Base-by-base conservation (phyloP, 23 tunicate species). In the Phallusia fumigata region DNA sequence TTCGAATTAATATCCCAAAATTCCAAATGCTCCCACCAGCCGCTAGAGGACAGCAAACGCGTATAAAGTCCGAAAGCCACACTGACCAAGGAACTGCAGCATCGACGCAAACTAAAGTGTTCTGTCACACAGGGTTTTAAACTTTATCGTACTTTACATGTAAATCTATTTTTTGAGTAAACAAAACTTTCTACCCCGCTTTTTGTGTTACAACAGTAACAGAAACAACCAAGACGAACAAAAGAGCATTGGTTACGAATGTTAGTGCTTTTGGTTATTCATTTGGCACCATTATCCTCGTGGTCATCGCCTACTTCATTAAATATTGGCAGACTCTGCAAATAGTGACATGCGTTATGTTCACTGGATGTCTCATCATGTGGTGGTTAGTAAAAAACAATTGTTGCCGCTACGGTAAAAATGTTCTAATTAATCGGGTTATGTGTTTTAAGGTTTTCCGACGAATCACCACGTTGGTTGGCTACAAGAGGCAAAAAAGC, bases 401-500 rank as follows among this genome's bases (percentile, higher is more conserved):
- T n/a, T n/a, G n/a, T n/a, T n/a, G n/a, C n/a, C n/a, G n/a, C n/a
- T n/a, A n/a, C n/a, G n/a, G n/a, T n/a, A n/a, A n/a, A n/a, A n/a
- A n/a, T n/a, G n/a, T n/a, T n/a, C n/a, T n/a, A n/a, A n/a, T n/a
- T n/a, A n/a, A n/a, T n/a, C n/a, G n/a, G n/a, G n/a, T n/a, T n/a
- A n/a, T n/a, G n/a, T n/a, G n/a, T n/a, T n/a, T n/a, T 6, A 65
- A 86, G 89, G 89, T n/a, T 0, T 18, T 13, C 65, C 35, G 77
- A 73, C 21, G 89, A 86, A 32, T 86, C 89, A 18, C 84, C 89
- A 35, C 79, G 89, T 15, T 86, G 89, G 89, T 77, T 86, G 13
- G 35, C 65, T 21, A 10, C 51, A 30, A 79, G 26, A 44, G 81
- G 81, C 33, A 40, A 53, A 77, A 19, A 77, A 8, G 26, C 35